Evolutionary conservation across 2,888 invertebrate genomes (phyloP), one percentile per base, ranked within the genome.

Genomic region (Dryococelus australis): DNA sequence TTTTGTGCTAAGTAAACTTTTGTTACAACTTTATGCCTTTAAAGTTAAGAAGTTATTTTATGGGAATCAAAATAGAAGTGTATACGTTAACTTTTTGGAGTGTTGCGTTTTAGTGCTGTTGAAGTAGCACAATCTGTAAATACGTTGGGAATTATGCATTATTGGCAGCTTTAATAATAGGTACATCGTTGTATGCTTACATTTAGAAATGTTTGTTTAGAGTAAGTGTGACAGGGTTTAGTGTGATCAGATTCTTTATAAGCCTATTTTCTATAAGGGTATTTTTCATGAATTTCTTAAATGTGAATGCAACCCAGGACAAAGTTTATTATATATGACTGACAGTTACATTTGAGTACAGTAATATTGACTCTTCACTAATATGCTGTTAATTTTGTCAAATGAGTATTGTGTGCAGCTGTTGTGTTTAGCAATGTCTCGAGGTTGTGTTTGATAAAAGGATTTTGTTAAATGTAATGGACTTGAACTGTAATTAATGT

Each of bases 31-130:
- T 35, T 16, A 13, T 47, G 47, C 12, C 16, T 47, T 10, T 47
- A 47, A 47, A 13, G 16, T 10, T 47, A 47, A 47, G 47, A 65
- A 24, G 10, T 65, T 65, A 65, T 8, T 24, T 24, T 65, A 24
- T n/a, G 65, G n/a, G 8, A 65, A 65, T 65, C 65, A 65, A 65
- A 65, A 65, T 24, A 65, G 65, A 65, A 10, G 65, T 16, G 65
- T 65, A 65, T 65, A 65, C 65, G 65, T 65, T 65, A n/a, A 65
- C 65, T 65, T 65, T 65, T 65, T 65, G 65, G n/a, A 65, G 65
- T 65, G 65, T 65, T 65, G 65, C n/a, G 65, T 65, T 65, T 65
- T 0, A 65, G 13, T 65, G 65, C n/a, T 65, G 47, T 65, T 65
- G n/a, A 65, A 65, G 24, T n/a, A 65, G 65, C 16, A 16, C 16